A percentile compares a stretch with the other conserved stretches of the same genome.
These are phyloP conservation scores for Allacma fusca DNA, from an alignment of 2,888 invertebrate species.

Conservation along the genomic window DNA sequence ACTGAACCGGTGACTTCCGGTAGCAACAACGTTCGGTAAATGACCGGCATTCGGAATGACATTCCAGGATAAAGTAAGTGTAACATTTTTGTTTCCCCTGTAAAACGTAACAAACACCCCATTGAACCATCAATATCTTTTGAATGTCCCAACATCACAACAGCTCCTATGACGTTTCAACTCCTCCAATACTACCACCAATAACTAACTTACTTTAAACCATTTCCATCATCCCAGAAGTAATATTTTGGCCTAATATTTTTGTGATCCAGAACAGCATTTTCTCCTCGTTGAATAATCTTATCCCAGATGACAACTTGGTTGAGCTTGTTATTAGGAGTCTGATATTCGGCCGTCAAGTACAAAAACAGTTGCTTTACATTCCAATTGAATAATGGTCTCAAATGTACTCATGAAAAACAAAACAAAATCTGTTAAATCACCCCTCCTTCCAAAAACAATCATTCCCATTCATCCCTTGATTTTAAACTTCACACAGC, in stretches of 20 bases:
- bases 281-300: slow-evolving; percentile 92
- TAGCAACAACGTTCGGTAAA: slow-evolving; percentile 84
- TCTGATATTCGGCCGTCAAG: slow-evolving; percentile 94
- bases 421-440: slow-evolving; percentile 59
- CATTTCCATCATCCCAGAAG: slow-evolving; percentile 99
- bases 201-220: slow-evolving; percentile 81
- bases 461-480: too few species aligned
- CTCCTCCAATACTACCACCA: too few species aligned
- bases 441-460: background rate
- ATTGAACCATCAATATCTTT: too few species aligned
- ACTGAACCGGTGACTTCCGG: slow-evolving; percentile 84
- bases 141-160: too few species aligned
- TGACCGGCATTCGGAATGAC: slow-evolving; percentile 98
- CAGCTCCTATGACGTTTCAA: too few species aligned
- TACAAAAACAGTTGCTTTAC: slow-evolving; percentile 97
- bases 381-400: slow-evolving; percentile 97
- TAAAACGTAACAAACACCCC: too few species aligned
- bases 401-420: slow-evolving; percentile 69
- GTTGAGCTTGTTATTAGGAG: slow-evolving; percentile 84
- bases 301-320: slow-evolving; percentile 99
- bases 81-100: slow-evolving; percentile 93
- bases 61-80: slow-evolving; percentile 95
- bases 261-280: slow-evolving; percentile 89
- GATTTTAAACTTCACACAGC: too few species aligned
- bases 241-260: slow-evolving; percentile 98